Percentiles rank a stretch among this genome's conserved stretches.
phyloP scores from a whole-genome alignment of 2,113 vertebrate genomes.

The Salvelinus fontinalis region DNA sequence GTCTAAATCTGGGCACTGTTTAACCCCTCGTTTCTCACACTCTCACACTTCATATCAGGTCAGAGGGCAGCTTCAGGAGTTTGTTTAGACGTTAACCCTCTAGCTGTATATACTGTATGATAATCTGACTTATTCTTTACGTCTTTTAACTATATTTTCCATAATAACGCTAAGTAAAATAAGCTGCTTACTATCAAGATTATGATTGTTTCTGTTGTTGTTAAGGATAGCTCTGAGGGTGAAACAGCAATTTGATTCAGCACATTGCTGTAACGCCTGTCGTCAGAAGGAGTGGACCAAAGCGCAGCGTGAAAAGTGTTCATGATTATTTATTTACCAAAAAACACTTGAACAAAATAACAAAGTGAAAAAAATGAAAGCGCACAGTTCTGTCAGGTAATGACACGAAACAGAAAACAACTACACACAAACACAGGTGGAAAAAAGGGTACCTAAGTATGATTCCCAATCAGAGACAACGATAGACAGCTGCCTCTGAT shows the following conservation, averaged over 20 bases:
- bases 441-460: no score
- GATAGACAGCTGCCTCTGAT: no score
- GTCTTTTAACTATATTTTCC: conserved; percentile 12
- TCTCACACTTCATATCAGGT: conserved; percentile 52
- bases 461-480: no score
- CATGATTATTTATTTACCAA: no score
- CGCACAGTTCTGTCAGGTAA: no score
- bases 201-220: conserved; percentile 42
- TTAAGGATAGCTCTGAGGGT: conserved; percentile 42
- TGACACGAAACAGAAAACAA: no score
- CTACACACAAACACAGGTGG: no score
- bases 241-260: conserved; percentile 17
- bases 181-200: neutral
- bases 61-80: conserved; percentile 47
- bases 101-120: conserved; percentile 32
- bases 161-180: conserved; percentile 25
- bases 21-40: conserved; percentile 64
- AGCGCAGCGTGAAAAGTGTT: no score
- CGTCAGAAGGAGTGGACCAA: no score
- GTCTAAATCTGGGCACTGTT: conserved; percentile 36
- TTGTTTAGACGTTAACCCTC: conserved; percentile 42
- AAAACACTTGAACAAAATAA: no score
- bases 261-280: neutral
- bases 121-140: conserved; percentile 47
- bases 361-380: no score